Conservation (phyloP, 2,888 invertebrate species). For the Punctoribates punctum region DNA sequence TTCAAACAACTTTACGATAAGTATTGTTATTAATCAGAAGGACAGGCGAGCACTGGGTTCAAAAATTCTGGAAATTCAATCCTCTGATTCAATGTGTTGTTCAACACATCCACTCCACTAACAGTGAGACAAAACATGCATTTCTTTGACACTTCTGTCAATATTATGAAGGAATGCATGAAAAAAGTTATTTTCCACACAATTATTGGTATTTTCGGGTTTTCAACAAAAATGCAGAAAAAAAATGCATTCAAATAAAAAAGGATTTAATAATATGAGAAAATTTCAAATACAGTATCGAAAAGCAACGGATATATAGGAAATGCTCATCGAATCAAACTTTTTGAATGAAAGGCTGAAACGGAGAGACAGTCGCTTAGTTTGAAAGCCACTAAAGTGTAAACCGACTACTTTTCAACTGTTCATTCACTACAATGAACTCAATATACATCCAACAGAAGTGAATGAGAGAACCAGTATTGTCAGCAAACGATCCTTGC, state of each 20-base stretch:
- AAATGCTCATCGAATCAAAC: neutral
- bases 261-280: neutral
- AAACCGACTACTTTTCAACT: conserved; percentile 1
- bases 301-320: neutral
- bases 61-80: conserved; percentile 21
- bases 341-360: neutral
- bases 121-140: conserved; percentile 34
- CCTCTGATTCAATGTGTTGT: neutral
- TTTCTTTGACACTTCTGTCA: conserved; percentile 31
- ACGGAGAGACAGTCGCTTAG: neutral
- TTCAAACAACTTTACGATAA: neutral
- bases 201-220: neutral
- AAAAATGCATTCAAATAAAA: too few relatives aligned
- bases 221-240: neutral
- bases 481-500: neutral
- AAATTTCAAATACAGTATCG: neutral
- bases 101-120: neutral
- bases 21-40: too few relatives aligned
- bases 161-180: neutral
- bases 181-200: conserved; percentile 9
- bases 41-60: too few relatives aligned
- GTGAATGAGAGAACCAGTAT: conserved; percentile 4
- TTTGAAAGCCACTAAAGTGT: neutral
- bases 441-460: neutral
- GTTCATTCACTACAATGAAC: neutral